These are phyloP conservation scores for Fratercula arctica DNA, from an alignment of 2,797 vertebrate species.

Conservation along the genomic window DNA sequence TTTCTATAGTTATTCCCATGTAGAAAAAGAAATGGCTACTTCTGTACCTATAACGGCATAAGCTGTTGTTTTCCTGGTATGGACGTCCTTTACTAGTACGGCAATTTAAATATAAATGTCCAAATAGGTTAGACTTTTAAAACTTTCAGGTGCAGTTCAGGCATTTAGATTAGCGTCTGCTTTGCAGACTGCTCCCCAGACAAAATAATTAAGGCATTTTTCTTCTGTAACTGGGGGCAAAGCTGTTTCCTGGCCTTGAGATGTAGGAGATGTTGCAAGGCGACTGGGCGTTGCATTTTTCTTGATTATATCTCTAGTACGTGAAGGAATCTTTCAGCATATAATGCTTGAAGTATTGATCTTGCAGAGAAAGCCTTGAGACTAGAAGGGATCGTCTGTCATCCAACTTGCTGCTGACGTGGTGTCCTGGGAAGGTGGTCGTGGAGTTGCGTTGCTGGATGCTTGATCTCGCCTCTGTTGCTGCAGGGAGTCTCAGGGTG, in stretches of 20 bases:
- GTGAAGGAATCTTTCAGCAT: conserved; percentile 18
- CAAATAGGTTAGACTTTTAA: background rate
- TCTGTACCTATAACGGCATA: background rate
- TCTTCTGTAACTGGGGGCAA: background rate
- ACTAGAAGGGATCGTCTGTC: background rate
- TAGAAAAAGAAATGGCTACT: background rate
- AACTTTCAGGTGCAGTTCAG: background rate
- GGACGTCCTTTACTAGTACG: background rate
- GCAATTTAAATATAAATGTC: background rate
- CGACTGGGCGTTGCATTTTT: background rate
- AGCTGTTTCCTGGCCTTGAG: conserved; percentile 10
- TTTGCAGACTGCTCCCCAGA: background rate
- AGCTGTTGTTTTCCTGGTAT: background rate
- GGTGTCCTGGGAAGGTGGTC: background rate
- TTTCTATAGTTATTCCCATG: background rate
- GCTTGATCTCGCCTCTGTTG: background rate
- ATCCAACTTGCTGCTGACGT: background rate
- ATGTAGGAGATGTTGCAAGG: background rate
- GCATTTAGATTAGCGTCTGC: background rate
- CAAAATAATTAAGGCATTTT: conserved; percentile 7
- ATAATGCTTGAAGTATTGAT: conserved; percentile 21
- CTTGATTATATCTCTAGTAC: background rate
- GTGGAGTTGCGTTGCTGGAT: background rate
- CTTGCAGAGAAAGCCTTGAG: background rate
- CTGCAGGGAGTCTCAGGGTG: background rate